Evolutionary conservation across 1,140 invertebrate genomes (phyloP), one percentile per base, ranked within the genome.

Genomic region (Papilio polytes): DNA sequence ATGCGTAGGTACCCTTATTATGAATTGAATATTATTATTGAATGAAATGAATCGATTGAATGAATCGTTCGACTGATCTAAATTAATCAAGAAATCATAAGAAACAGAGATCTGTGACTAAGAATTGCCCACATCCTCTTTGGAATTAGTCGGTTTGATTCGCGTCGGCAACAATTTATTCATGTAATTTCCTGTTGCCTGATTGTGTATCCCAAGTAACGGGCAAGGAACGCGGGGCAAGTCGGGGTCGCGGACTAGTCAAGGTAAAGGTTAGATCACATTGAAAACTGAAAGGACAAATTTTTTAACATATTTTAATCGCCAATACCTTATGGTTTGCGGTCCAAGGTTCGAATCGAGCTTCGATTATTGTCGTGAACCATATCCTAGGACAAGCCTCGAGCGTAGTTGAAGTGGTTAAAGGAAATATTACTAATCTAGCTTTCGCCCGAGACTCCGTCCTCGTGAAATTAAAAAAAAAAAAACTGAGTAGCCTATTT

Each of bases 91-190:
- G 80, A 70, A 76, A 77, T 9, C 63, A 44, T 44, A 78, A 70
- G 53, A 72, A 79, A 51, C 66, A 44, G 51, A 46, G 63, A 79
- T 56, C 81, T 22, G 48, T 78, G 81, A 59, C 59, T 76, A 78
- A 70, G 66, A 56, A 53, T 73, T 70, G 53, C 48, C 76, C 41
- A 81, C 51, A 79, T 79, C 44, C 81, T 44, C n/a, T 48, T 22
- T 26, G 20, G 20, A 53, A 76, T 76, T 56, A 48, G 77, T 79
- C 22, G 78, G 73, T 82, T 77, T 78, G 78, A 82, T 79, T 79
- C 74, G 80, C 80, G 56, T 73, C 66, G 72, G 78, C 81, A 82
- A 79, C 81, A 79, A 82, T 82, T 82, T 82, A 73, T 78, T 78
- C 76, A 70, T 76, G 81, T 74, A 79, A 82, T 82, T 82, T 82